Evolutionary conservation across 2,113 vertebrate genomes (phyloP).

Genomic region (Rhea americana): DNA sequence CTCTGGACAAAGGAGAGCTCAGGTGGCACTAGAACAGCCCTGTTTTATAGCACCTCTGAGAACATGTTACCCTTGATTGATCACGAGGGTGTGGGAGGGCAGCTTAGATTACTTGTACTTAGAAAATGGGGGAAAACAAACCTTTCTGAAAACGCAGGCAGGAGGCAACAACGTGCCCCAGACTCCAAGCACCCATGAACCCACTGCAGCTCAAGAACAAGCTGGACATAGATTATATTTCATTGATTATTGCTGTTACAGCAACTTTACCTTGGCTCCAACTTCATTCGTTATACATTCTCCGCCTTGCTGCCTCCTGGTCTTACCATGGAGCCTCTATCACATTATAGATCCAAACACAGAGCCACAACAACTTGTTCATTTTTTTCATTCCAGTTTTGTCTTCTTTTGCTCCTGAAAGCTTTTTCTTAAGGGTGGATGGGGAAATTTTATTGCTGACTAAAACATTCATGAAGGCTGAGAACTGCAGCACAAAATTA

Average conservation of each 20-base stretch:
- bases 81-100: accelerated
- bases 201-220: accelerated
- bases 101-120: accelerated
- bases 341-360: background rate
- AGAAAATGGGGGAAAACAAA: accelerated
- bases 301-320: background rate
- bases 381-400: background rate
- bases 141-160: accelerated
- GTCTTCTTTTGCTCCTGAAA: background rate
- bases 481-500: background rate
- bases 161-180: background rate
- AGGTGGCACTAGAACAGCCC: background rate
- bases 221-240: accelerated
- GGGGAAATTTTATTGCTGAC: background rate
- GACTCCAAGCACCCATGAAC: too few relatives aligned
- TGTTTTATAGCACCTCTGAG: background rate
- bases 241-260: background rate
- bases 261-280: background rate
- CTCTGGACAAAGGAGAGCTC: accelerated
- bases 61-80: accelerated
- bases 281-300: background rate
- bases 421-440: background rate
- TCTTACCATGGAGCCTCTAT: background rate
- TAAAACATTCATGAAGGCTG: background rate
- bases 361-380: accelerated